A percentile compares a stretch with the other conserved stretches of the same genome.
Conservation (phyloP, 2,797 vertebrate genomes). For the Carapus acus region DNA sequence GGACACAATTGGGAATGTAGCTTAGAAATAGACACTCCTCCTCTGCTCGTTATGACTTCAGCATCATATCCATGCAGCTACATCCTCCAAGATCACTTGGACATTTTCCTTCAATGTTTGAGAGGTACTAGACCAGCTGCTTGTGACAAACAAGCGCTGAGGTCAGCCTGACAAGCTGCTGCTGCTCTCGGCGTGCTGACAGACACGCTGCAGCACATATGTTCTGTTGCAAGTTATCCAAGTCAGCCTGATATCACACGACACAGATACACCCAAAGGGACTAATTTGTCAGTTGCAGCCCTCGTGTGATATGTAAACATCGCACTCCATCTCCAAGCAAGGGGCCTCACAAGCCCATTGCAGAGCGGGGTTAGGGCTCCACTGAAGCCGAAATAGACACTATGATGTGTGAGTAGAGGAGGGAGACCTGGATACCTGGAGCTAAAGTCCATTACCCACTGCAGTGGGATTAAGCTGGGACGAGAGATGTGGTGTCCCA, state of each 20-base stretch:
- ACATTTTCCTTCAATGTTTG: slow-evolving; percentile 1
- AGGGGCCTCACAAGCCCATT: slow-evolving; percentile 21
- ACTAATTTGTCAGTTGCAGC: slow-evolving; percentile 60
- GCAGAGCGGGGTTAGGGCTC: slow-evolving; percentile 34
- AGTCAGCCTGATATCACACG: slow-evolving; percentile 34
- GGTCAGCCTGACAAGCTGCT: slow-evolving; percentile 20
- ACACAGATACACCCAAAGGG: slow-evolving; percentile 55
- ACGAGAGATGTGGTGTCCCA: not conserved
- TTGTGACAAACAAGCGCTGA: slow-evolving; percentile 13
- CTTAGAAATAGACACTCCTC: not conserved
- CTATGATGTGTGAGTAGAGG: slow-evolving; percentile 9
- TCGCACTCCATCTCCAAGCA: slow-evolving; percentile 29
- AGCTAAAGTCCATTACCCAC: not conserved
- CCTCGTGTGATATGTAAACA: slow-evolving; percentile 56
- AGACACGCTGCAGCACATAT: slow-evolving; percentile 29
- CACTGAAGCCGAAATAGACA: slow-evolving; percentile 46
- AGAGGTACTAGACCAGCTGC: slow-evolving; percentile 42
- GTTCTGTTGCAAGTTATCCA: slow-evolving; percentile 39
- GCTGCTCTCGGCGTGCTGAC: slow-evolving; percentile 30
- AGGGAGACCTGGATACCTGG: slow-evolving; percentile 20
- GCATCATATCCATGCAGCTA: slow-evolving; percentile 24
- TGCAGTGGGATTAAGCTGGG: not conserved
- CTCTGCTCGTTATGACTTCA: not conserved
- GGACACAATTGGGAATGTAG: too few species aligned
- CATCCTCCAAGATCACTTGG: slow-evolving; percentile 22